These are phyloP conservation scores for Tetrax tetrax DNA, from an alignment of 2,113 vertebrate genomes.

Conservation along the genomic window DNA sequence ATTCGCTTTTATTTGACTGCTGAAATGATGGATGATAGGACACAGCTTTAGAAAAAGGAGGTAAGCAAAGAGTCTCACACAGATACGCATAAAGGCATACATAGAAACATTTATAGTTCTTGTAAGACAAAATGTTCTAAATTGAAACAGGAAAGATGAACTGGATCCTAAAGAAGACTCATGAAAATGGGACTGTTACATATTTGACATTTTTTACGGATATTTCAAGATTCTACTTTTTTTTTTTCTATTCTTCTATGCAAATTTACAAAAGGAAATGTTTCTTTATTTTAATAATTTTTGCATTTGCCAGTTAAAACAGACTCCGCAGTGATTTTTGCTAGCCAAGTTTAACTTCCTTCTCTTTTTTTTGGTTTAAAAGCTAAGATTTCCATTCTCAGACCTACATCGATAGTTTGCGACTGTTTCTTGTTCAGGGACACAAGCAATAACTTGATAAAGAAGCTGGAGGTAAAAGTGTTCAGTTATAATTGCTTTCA, in stretches of 20 bases:
- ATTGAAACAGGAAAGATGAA: neutral
- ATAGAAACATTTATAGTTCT: neutral
- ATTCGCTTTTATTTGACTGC: neutral
- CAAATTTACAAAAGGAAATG: neutral
- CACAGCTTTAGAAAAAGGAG: neutral
- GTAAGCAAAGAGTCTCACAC: neutral
- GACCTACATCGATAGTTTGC: neutral
- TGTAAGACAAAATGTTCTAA: neutral
- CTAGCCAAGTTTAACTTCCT: neutral
- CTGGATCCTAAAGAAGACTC: neutral
- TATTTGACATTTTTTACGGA: neutral
- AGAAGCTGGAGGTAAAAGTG: neutral
- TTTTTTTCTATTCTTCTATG: neutral
- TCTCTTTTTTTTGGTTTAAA: neutral
- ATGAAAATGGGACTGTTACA: neutral
- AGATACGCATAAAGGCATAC: neutral
- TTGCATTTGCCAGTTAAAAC: neutral
- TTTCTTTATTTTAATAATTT: neutral
- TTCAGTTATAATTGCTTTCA: neutral
- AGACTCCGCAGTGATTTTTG: neutral
- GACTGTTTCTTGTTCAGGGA: neutral
- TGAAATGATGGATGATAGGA: neutral
- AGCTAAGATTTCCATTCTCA: neutral
- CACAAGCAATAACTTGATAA: neutral
- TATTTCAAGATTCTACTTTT: neutral